phyloP scores from a whole-genome alignment of 2,888 invertebrate species.

The Congeria kusceri region DNA sequence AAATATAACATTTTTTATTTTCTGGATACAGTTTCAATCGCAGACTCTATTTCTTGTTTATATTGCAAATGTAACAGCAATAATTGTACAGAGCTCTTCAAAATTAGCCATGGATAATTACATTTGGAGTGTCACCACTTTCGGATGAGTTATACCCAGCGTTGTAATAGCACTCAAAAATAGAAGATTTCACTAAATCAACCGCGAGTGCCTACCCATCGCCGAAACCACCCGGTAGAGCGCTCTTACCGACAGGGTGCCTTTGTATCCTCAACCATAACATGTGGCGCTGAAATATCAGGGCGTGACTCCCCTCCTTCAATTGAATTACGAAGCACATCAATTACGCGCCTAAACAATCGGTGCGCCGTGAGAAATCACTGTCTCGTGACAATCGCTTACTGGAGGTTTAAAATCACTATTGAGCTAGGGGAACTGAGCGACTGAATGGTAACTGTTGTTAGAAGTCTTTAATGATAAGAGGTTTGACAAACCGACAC shows the following conservation, averaged over 20 bases:
- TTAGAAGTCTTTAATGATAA: constrained; percentile 51
- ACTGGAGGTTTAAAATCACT: constrained; percentile 45
- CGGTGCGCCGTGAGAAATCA: constrained; percentile 19
- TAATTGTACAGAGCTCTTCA: too few species aligned
- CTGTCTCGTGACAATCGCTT: constrained; percentile 51
- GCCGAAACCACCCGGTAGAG: constrained; percentile 39
- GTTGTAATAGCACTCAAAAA: too few species aligned
- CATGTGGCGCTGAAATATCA: constrained; percentile 60
- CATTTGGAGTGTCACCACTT: too few species aligned
- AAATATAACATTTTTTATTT: too few species aligned
- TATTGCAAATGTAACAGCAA: too few species aligned
- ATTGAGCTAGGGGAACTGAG: constrained; percentile 8
- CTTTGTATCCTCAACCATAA: constrained; percentile 46
- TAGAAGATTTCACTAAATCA: too few species aligned
- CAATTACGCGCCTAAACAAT: constrained; percentile 42
- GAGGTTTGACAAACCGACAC: constrained; percentile 38
- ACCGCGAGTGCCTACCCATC: constrained; percentile 16
- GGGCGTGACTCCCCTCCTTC: constrained; percentile 58
- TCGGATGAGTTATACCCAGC: too few species aligned
- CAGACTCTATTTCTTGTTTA: too few species aligned
- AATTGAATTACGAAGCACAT: constrained; percentile 63
- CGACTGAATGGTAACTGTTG: neutral
- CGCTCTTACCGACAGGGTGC: constrained; percentile 20
- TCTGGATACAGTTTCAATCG: too few species aligned
- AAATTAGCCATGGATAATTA: too few species aligned